Evolutionary conservation across 2,888 invertebrate genomes (phyloP).

Genomic region (Eilema caniola): DNA sequence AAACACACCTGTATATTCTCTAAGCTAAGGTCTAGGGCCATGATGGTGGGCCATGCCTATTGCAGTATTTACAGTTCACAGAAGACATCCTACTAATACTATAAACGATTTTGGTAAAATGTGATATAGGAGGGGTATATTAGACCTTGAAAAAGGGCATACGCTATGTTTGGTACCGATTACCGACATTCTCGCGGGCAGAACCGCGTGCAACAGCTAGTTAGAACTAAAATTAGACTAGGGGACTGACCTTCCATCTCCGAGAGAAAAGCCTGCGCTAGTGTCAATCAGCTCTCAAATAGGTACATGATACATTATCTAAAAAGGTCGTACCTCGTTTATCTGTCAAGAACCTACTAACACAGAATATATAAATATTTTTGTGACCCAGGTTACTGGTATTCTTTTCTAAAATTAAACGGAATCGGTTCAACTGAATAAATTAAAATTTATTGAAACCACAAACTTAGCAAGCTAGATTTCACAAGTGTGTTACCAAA

Average conservation of each 20-base stretch:
- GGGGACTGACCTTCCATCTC: background rate
- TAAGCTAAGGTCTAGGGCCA: no score
- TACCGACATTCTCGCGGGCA: no score
- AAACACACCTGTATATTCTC: no score
- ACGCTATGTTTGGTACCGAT: no score
- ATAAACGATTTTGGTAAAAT: no score
- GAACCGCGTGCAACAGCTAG: no score
- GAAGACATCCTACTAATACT: no score
- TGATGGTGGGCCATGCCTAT: no score
- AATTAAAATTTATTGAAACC: background rate
- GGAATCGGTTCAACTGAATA: background rate
- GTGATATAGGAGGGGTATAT: no score
- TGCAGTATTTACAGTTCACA: no score
- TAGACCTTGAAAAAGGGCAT: no score
- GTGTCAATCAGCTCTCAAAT: background rate
- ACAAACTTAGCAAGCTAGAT: background rate
- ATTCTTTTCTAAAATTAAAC: background rate
- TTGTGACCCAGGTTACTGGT: background rate
- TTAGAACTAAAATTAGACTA: no score
- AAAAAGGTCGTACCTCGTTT: background rate
- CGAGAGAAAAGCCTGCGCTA: background rate
- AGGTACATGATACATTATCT: background rate
- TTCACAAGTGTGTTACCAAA: background rate
- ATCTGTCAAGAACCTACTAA: background rate
- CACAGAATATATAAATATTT: constrained; percentile 2